Conservation (phyloP, 2,797 vertebrate species). For the Sebastes oblongus region DNA sequence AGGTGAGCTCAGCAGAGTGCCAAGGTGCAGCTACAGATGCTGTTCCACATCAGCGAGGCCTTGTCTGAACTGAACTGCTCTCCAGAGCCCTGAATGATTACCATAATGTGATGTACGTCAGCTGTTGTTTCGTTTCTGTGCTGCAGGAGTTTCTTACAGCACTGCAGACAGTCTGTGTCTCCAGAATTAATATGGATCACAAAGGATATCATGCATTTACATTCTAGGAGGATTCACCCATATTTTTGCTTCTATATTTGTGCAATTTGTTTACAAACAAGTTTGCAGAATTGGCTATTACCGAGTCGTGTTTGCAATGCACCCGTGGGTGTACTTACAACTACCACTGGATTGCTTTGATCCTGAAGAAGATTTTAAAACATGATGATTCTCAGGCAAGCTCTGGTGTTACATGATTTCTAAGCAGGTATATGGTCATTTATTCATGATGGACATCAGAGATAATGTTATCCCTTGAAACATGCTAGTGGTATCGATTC, state of each 20-base stretch:
- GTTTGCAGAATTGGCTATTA: neutral
- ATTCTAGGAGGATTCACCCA: neutral
- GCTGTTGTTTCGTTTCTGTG: neutral
- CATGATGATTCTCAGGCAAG: neutral
- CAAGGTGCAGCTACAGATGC: slow-evolving; percentile 39
- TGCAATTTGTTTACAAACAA: neutral
- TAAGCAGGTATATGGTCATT: neutral
- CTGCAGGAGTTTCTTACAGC: neutral
- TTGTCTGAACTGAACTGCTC: slow-evolving; percentile 16
- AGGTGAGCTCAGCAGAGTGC: slow-evolving; percentile 62
- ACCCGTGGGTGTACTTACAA: neutral
- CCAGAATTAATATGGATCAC: neutral
- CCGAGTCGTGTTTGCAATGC: neutral
- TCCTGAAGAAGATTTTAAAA: neutral
- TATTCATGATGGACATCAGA: neutral
- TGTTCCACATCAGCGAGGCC: slow-evolving; percentile 21
- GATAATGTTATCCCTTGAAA: neutral
- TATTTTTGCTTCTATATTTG: neutral
- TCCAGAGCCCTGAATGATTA: slow-evolving; percentile 3
- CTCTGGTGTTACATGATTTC: neutral
- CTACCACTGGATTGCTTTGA: neutral
- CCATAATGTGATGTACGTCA: slow-evolving; percentile 9
- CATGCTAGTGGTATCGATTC: neutral
- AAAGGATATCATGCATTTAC: neutral
- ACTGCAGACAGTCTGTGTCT: neutral